These are phyloP conservation scores for Psettodes erumei DNA, from an alignment of 2,113 vertebrate genomes.

Conservation along the genomic window DNA sequence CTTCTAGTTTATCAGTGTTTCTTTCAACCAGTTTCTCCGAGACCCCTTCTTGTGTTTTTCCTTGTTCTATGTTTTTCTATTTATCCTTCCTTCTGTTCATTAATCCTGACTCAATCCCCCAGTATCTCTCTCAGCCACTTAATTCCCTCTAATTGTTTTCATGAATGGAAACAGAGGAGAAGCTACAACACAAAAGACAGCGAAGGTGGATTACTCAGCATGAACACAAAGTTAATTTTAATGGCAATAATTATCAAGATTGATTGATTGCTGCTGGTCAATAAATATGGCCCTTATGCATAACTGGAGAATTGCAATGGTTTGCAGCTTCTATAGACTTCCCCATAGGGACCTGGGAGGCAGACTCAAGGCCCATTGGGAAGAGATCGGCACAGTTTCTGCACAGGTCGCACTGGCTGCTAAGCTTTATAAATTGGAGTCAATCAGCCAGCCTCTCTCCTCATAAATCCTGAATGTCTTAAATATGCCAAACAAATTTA, in stretches of 20 bases:
- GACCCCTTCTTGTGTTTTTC: background rate
- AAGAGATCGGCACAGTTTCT: background rate
- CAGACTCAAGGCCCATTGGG: background rate
- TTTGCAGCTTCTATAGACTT: background rate
- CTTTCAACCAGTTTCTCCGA: background rate
- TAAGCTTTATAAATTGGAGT: background rate
- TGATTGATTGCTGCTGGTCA: background rate
- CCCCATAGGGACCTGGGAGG: background rate
- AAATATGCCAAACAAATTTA: too few species aligned
- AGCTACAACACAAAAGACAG: background rate
- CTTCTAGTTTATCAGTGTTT: background rate
- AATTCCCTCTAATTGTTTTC: slow-evolving; percentile 39
- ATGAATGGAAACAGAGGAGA: slow-evolving; percentile 4
- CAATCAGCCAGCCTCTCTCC: background rate
- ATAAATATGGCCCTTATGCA: slow-evolving; percentile 4
- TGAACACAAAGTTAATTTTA: background rate
- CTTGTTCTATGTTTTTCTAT: slow-evolving; percentile 11
- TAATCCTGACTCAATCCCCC: slow-evolving; percentile 15
- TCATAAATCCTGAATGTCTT: too few species aligned
- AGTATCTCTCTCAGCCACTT: slow-evolving; percentile 29
- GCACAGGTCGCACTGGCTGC: background rate
- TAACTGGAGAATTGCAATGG: background rate
- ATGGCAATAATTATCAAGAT: too few species aligned
- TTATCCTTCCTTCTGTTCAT: slow-evolving; percentile 2
- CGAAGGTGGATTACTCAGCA: too few species aligned